Base-by-base conservation (phyloP, 1,140 invertebrate genomes). In the Marisa cornuarietis region DNA sequence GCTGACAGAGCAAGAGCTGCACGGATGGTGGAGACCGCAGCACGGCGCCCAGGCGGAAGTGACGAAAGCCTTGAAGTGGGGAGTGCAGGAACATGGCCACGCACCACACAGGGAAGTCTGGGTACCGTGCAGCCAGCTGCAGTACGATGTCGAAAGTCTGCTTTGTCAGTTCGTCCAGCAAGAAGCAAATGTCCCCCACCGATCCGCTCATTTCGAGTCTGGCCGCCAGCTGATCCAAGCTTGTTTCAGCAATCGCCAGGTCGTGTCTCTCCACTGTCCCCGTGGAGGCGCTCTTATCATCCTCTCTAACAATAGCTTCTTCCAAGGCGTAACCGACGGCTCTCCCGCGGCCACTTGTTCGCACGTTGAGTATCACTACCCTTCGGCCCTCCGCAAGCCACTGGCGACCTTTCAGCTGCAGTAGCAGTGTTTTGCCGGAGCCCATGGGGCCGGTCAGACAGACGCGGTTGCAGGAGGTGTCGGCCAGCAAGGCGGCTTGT, bases 341-440 rank as follows among this genome's bases (percentile, higher is more conserved):
- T 16, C 76, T 20, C 22, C 76, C 76, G 42, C 49, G 49, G 7
- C 76, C 76, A 0, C 63, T 52, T 14, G 63, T 68, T 65, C 76
- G 18, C 31, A 77, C 76, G 76, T 77, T 77, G 42, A 77, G 76
- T 0, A 77, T 51, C 42, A 77, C 76, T 51, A 77, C 76, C 65
- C 76, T 66, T 65, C 63, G 65, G 42, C 76, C 76, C 65, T 77
- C n/a, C 76, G 20, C 14, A 49, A 68, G 4, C 76, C 76, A 77
- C 76, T 77, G 63, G 0, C 76, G 76, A 49, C 76, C 76, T 22
- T 77, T 77, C 51, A 77, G 76, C 65, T 77, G 76, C 65, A 77
- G 76, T 0, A 77, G 7, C 31, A 77, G 65, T 6, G 76, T 77
- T 49, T 77, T 77, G 16, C 76, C 76, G n/a, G 76, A 58, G 20